Evolutionary conservation across 2,888 invertebrate species (phyloP).

Genomic region (Mythimna impura): DNA sequence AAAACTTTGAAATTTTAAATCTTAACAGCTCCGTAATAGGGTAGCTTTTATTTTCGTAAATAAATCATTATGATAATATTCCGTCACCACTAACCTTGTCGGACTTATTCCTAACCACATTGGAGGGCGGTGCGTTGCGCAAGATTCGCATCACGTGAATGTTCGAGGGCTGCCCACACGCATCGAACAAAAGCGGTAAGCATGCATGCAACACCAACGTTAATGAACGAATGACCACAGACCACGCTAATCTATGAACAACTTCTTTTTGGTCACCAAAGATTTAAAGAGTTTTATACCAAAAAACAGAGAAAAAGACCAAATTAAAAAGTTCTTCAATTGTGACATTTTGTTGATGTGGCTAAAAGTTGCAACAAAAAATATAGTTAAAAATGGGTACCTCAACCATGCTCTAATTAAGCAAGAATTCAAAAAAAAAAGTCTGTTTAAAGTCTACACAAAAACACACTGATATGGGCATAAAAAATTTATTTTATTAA

Average conservation of each 20-base stretch:
- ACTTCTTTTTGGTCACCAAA: constrained; percentile 21
- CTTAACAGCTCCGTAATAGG: neutral
- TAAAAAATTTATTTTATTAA: constrained; percentile 70
- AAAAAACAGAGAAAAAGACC: too few species aligned
- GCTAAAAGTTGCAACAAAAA: constrained; percentile 25
- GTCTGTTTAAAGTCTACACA: constrained; percentile 63
- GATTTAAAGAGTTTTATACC: too few species aligned
- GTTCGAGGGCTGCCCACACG: constrained; percentile 92
- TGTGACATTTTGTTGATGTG: constrained; percentile 4
- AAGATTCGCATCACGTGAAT: constrained; percentile 95
- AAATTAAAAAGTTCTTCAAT: constrained; percentile 7
- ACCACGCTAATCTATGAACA: constrained; percentile 22
- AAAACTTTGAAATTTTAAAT: neutral
- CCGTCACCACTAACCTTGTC: constrained; percentile 93
- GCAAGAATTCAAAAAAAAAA: constrained; percentile 3
- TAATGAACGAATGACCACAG: constrained; percentile 54
- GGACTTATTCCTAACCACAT: constrained; percentile 95
- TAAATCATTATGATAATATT: constrained; percentile 29
- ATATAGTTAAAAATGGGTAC: constrained; percentile 8
- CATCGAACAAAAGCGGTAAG: constrained; percentile 72
- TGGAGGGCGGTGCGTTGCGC: constrained; percentile 96
- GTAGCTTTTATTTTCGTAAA: neutral
- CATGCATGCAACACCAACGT: constrained; percentile 85
- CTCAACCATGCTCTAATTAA: constrained; percentile 26
- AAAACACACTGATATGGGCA: constrained; percentile 68